Evolutionary conservation across 2,888 invertebrate species (phyloP).

Genomic region (Leptopilina myrica): DNA sequence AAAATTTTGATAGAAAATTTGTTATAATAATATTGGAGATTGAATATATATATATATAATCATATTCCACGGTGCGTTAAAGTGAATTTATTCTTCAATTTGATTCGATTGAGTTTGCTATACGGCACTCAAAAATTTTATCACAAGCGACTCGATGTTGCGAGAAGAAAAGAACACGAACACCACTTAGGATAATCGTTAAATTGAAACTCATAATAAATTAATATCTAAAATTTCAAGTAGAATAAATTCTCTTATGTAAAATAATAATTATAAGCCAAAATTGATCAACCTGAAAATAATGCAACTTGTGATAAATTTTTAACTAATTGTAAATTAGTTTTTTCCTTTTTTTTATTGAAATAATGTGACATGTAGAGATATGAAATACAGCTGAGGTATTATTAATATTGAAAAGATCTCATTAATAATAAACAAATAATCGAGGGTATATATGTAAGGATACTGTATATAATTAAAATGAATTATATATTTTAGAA

Average conservation of each 20-base stretch:
- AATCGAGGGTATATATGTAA: no score
- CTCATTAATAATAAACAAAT: no score
- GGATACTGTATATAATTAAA: no score
- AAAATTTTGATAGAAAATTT: neutral
- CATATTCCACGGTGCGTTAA: neutral
- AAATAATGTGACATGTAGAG: no score
- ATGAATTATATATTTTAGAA: no score
- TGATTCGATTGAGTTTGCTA: constrained; percentile 21
- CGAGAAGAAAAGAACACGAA: neutral
- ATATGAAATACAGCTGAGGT: no score
- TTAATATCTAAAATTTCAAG: neutral
- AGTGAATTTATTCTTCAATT: constrained; percentile 17
- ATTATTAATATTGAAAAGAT: no score
- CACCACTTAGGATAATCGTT: neutral
- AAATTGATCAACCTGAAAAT: no score
- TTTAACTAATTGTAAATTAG: no score
- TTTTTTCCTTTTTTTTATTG: no score
- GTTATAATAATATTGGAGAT: constrained; percentile 14
- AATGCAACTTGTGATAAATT: no score
- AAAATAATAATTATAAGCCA: no score
- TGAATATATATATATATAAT: neutral
- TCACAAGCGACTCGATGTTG: neutral
- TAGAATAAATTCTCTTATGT: neutral
- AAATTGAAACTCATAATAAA: neutral
- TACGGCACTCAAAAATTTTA: constrained; percentile 22